phyloP scores from a whole-genome alignment of 2,797 vertebrate genomes.

The Myotis daubentonii region DNA sequence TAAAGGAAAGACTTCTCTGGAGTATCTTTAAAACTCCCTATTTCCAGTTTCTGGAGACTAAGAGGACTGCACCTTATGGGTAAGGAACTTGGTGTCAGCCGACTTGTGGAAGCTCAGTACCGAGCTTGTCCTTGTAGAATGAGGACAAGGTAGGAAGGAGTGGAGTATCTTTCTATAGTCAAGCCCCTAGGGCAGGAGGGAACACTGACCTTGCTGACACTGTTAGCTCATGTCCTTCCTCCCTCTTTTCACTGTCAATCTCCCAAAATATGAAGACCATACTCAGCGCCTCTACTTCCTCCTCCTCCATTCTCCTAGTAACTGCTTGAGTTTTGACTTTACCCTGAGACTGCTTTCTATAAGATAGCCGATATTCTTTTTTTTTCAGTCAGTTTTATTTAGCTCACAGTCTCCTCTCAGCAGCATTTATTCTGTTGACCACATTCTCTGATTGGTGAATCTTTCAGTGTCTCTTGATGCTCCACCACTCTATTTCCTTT shows the following conservation, averaged over 20 bases:
- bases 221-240: not conserved
- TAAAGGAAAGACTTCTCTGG: not conserved
- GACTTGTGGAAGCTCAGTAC: not conserved
- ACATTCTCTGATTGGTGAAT: not conserved
- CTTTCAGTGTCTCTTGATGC: too few species aligned
- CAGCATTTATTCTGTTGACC: not conserved
- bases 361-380: not conserved
- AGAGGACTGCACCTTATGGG: not conserved
- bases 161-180: not conserved
- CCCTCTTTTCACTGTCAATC: not conserved
- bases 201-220: not conserved
- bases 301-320: not conserved
- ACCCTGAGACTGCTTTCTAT: not conserved
- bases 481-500: not conserved
- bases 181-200: not conserved
- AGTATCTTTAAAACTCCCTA: not conserved
- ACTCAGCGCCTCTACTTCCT: not conserved
- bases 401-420: constrained; percentile 2
- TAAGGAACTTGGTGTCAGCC: not conserved
- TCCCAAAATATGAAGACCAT: not conserved
- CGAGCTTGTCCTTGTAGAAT: not conserved
- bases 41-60: constrained; percentile 1
- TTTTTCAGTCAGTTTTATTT: not conserved
- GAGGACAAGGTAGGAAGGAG: not conserved
- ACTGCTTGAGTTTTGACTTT: constrained; percentile 15